These are phyloP conservation scores for Mus caroli DNA, from an alignment of 2,797 vertebrate genomes.

Conservation along the genomic window DNA sequence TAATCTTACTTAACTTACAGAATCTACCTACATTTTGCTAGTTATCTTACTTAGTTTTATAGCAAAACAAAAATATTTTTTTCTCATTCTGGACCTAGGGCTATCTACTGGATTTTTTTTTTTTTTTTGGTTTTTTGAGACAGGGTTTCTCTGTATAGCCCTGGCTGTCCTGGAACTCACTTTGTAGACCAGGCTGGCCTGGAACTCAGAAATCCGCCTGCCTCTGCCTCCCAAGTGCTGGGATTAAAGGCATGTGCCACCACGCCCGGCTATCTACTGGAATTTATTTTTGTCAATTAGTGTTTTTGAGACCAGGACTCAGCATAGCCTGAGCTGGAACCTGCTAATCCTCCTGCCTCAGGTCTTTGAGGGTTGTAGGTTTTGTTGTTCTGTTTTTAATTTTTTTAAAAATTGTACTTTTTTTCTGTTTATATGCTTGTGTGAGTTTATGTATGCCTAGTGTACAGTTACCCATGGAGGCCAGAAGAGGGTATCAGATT, in stretches of 20 bases:
- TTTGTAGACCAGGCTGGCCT: no score
- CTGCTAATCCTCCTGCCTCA: neutral
- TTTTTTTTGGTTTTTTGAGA: neutral
- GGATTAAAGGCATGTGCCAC: no score
- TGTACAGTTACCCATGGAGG: neutral
- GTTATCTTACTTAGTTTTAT: neutral
- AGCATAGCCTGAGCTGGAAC: neutral
- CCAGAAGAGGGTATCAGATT: neutral
- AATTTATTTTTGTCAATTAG: neutral
- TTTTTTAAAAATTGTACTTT: no score
- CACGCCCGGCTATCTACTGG: neutral
- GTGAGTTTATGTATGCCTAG: neutral
- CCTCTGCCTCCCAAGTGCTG: no score
- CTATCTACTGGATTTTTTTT: neutral
- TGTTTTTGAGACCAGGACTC: neutral
- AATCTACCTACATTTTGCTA: conserved; percentile 7
- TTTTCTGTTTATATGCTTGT: neutral
- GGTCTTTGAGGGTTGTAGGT: neutral
- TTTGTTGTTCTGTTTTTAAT: neutral
- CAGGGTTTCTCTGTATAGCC: no score
- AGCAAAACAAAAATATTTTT: neutral
- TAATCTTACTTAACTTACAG: conserved; percentile 10
- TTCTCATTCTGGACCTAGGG: neutral
- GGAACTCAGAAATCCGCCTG: no score
- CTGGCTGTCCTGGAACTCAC: no score